Percentiles rank a stretch among this genome's conserved stretches.
These are phyloP conservation scores for Heteromyza rotundicornis DNA, from an alignment of 2,888 invertebrate genomes.

Conservation along the genomic window DNA sequence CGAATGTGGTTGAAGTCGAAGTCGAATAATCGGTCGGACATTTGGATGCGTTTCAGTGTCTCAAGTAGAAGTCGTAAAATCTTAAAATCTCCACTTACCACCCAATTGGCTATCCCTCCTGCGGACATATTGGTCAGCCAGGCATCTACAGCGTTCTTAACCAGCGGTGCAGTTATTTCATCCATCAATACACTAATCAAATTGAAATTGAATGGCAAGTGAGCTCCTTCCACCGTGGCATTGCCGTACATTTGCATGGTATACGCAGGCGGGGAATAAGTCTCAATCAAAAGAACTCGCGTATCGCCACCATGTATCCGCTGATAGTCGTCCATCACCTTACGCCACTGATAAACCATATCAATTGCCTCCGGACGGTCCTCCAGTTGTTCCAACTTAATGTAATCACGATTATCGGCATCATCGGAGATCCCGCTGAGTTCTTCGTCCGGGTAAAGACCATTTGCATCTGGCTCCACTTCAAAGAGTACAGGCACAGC, in stretches of 20 bases:
- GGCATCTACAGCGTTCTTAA: slow-evolving; percentile 64
- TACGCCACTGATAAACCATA: no score
- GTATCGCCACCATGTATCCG: no score
- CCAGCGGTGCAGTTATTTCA: slow-evolving; percentile 53
- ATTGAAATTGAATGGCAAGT: slow-evolving; percentile 69
- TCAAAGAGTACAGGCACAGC: no score
- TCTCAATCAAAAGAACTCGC: slow-evolving; percentile 69
- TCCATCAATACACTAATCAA: slow-evolving; percentile 65
- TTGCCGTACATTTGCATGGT: slow-evolving; percentile 69
- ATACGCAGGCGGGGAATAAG: slow-evolving; percentile 64
- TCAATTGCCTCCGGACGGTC: slow-evolving; percentile 70
- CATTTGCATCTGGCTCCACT: slow-evolving; percentile 64
- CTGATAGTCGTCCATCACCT: no score
- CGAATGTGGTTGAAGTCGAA: no score
- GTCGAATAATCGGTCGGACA: no score
- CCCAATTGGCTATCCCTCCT: slow-evolving; percentile 69
- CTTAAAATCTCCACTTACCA: slow-evolving; percentile 69
- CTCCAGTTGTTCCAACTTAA: slow-evolving; percentile 70
- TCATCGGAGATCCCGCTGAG: slow-evolving; percentile 60
- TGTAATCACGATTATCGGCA: slow-evolving; percentile 65
- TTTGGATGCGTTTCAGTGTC: no score
- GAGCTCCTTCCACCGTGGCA: slow-evolving; percentile 61
- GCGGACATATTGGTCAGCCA: slow-evolving; percentile 68
- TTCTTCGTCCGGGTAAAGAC: slow-evolving; percentile 68
- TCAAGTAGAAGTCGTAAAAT: no score